Evolutionary conservation across 2,797 vertebrate species (phyloP), one percentile per base, ranked within the genome.

Genomic region (Cossypha heuglini): DNA sequence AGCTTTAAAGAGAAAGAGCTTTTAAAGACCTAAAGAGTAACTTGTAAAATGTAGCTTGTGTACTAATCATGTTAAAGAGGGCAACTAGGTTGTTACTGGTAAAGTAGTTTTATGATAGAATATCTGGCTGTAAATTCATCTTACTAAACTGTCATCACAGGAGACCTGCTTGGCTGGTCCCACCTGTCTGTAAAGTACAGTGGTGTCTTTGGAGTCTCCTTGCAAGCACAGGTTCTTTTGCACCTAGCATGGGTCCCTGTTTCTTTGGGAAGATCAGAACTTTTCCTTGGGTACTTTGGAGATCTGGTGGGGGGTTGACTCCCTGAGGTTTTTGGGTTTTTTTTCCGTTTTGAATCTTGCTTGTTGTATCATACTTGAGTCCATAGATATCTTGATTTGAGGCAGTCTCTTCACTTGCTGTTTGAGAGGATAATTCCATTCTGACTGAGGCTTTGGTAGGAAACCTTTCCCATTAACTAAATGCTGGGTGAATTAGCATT

Each of bases 181-280:
- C 0, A 0, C 38, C 13, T 86, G 26, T 11, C 48, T 38, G 46
- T 1, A 31, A 77, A 57, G 24, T 40, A 17, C 10, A 33, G 0
- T 1, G 1, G 1, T 75, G 46, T 77, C 43, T 66, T 38, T 62
- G 46, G 42, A 61, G 18, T 45, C 31, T 66, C 28, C n/a, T 67
- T 66, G 43, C 55, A 67, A 0, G 81, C 40, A 9, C 33, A 21
- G 55, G 11, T 76, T 85, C 15, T 17, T 11, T 16, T 69, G 54
- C 38, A 40, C 20, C 29, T 71, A 21, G 12, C 9, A 10, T 10
- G 33, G 17, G 17, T 63, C 57, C 9, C 2, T 16, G 3, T 85
- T 86, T 78, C 40, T 84, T 1, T 59, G 14, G 20, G 21, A 17
- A 9, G 3, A 4, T 75, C 29, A 20, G 64, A 52, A 17, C 18